Base-by-base conservation (phyloP, 23 tunicate species). In the Styela plicata region DNA sequence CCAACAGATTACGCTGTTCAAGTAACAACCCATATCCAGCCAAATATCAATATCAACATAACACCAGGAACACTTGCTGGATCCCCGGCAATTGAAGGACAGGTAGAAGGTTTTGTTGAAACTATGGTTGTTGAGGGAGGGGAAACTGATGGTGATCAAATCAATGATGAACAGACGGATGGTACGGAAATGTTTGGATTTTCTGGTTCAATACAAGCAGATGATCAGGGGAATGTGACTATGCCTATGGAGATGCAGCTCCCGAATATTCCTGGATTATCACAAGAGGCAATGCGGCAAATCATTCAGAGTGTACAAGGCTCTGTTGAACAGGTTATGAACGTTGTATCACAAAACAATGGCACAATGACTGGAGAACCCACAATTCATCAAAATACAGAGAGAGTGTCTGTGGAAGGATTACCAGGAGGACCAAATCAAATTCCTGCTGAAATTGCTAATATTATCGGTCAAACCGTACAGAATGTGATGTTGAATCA, bases 391-490 rank as follows among this genome's bases (percentile, higher is more conserved):
- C 57, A 44, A 44, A 7, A 44, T 44, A 67, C 31, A 18, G 71
- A 29, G 22, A 67, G 71, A 29, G 31, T 67, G 1, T 25, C 71
- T 18, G 24, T 67, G 0, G 23, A 67, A 22, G 31, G 71, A 67
- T 24, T 67, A 24, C 2, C 71, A 18, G 77, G 35, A 27, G 71
- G 71, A 25, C 10, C 73, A 82, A 66, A 82, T 2, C 89, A 85
- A 79, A 76, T 74, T 28, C 78, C 80, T 0, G 62, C 57, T 36
- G 84, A 83, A 69, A 53, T 88, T 24, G 69, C 93, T 2, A 79
- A 69, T 79, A 88, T 88, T 1, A 44, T 88, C 2, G 87, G 84
- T 26, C 86, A 88, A 25, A 69, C 80, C 13, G 93, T 88, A 35
- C 57, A 63, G 37, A 63, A 83, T 30, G 84, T 82, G 2, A 63